Conservation (phyloP, 2,113 vertebrate genomes). For the Oxyura jamaicensis region DNA sequence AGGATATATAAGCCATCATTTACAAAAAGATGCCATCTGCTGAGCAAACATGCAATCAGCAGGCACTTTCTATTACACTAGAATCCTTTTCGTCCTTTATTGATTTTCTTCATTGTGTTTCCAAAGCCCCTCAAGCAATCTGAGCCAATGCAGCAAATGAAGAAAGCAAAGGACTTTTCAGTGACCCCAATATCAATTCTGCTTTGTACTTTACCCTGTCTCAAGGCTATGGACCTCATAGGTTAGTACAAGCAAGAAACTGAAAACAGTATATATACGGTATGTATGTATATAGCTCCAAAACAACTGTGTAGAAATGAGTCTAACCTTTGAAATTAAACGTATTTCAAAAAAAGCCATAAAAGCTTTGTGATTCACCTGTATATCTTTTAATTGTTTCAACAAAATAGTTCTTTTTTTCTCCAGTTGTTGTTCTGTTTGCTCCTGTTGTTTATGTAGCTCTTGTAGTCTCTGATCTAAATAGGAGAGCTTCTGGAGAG, state of each 20-base stretch:
- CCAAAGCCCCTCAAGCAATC: conserved; percentile 54
- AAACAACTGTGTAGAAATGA: conserved; percentile 43
- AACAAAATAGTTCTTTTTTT: not conserved
- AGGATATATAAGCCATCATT: conserved; percentile 70
- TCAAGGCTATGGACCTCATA: conserved; percentile 30
- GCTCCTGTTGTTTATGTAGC: conserved; percentile 51
- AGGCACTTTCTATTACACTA: conserved; percentile 60
- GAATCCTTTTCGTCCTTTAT: conserved; percentile 53
- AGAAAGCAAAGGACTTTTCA: conserved; percentile 59
- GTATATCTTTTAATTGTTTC: conserved; percentile 22
- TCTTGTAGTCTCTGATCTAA: conserved; percentile 43
- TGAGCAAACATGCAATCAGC: conserved; percentile 77
- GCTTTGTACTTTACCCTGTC: conserved; percentile 36
- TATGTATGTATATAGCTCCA: not conserved
- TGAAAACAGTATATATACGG: not conserved
- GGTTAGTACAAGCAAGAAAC: conserved; percentile 51
- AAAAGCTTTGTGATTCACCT: conserved; percentile 58
- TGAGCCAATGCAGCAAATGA: conserved; percentile 47
- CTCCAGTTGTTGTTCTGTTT: conserved; percentile 53
- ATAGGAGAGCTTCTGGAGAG: conserved; percentile 62
- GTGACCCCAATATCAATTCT: conserved; percentile 60
- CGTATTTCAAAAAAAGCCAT: not conserved
- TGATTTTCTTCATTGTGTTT: conserved; percentile 63
- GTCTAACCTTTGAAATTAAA: not conserved
- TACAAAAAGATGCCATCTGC: conserved; percentile 80